phyloP scores from a whole-genome alignment of 2,888 invertebrate species.

The Apotomis capreana region DNA sequence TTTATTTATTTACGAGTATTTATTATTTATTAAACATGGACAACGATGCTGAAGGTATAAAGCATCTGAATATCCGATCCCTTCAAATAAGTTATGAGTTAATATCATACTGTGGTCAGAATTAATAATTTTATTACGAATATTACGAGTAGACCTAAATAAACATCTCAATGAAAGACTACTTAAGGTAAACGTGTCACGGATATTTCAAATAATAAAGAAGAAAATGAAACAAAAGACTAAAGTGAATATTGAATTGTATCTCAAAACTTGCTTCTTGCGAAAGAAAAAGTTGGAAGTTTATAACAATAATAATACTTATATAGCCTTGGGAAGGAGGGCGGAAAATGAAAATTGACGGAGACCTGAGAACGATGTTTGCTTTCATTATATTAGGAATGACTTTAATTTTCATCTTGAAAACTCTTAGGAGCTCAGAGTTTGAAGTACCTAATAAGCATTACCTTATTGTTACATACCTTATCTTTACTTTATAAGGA shows the following conservation, averaged over 20 bases:
- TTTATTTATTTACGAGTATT: no score
- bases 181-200: neutral
- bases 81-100: no score
- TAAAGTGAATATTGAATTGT: slow-evolving; percentile 24
- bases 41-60: no score
- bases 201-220: neutral
- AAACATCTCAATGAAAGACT: no score
- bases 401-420: neutral
- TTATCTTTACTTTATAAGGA: no score
- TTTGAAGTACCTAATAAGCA: no score
- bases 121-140: neutral
- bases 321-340: neutral
- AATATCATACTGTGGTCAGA: no score
- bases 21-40: no score
- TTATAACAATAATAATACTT: slow-evolving; percentile 27
- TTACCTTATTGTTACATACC: no score
- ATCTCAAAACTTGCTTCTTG: slow-evolving; percentile 14
- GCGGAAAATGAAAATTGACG: slow-evolving; percentile 17
- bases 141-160: no score
- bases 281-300: slow-evolving; percentile 18
- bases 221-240: slow-evolving; percentile 4
- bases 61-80: no score
- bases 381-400: slow-evolving; percentile 5
- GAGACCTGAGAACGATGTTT: slow-evolving; percentile 5
- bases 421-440: no score